Percentiles rank a stretch among this genome's conserved stretches.
Evolutionary conservation across 2,888 invertebrate species (phyloP).

Genomic region (Cistogaster globosa): DNA sequence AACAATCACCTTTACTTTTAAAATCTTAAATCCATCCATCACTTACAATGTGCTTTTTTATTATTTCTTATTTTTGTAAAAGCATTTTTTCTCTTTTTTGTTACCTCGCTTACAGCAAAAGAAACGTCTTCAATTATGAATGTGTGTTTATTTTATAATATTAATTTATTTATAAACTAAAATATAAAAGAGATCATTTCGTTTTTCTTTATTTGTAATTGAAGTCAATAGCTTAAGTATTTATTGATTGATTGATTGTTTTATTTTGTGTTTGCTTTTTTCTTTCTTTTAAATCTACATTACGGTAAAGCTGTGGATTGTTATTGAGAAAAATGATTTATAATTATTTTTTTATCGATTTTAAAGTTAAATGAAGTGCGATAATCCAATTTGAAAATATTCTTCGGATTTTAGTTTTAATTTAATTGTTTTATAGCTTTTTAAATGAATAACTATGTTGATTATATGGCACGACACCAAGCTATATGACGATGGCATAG

Average conservation of each 20-base stretch:
- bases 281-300: neutral
- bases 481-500: no score
- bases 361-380: neutral
- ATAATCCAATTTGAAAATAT: neutral
- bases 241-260: no score
- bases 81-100: neutral
- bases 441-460: no score
- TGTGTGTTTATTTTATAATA: neutral
- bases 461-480: no score
- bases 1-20: conserved; percentile 58
- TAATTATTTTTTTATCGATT: neutral
- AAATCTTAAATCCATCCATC: conserved; percentile 54
- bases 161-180: neutral
- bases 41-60: conserved; percentile 33
- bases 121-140: no score
- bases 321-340: no score
- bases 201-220: conserved; percentile 20
- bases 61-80: neutral
- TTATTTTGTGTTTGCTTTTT: neutral
- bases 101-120: no score
- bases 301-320: neutral
- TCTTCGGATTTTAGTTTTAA: neutral
- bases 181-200: neutral
- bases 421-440: no score
- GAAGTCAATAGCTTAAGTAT: neutral